Evolutionary conservation across 2,888 invertebrate species (phyloP).

Genomic region (Ctena decussata): DNA sequence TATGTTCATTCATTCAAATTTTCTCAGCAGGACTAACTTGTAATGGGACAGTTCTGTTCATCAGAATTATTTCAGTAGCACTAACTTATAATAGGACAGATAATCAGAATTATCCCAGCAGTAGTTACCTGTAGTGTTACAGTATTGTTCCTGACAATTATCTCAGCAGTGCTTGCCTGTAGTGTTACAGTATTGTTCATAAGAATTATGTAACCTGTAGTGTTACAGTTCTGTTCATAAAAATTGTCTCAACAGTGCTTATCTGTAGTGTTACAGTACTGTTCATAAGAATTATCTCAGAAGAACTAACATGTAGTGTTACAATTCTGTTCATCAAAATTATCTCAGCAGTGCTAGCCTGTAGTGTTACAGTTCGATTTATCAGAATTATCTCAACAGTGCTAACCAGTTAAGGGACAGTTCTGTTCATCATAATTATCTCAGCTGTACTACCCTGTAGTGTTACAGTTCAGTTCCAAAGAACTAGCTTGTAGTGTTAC

Average conservation of each 20-base stretch:
- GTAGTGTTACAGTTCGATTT: conserved; percentile 53
- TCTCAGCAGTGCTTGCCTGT: no score
- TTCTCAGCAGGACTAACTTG: conserved; percentile 87
- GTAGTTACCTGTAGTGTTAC: no score
- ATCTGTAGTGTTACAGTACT: conserved; percentile 63
- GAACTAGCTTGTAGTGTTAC: conserved; percentile 57
- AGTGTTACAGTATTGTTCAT: no score
- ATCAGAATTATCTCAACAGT: conserved; percentile 84
- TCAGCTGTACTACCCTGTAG: no score
- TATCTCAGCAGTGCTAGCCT: not conserved
- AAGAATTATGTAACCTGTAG: not conserved
- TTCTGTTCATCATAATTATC: no score
- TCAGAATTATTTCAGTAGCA: no score
- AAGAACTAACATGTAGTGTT: not conserved
- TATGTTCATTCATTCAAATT: conserved; percentile 55
- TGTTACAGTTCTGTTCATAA: conserved; percentile 42
- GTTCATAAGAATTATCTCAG: conserved; percentile 60
- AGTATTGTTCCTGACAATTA: no score
- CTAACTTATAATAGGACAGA: conserved; percentile 51
- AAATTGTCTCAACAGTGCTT: conserved; percentile 29
- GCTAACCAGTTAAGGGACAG: no score
- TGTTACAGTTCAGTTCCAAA: no score
- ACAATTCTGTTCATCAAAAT: not conserved
- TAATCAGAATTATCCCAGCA: conserved; percentile 64
- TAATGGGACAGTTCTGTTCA: no score